phyloP scores from a whole-genome alignment of 2,797 vertebrate species.

The Chelmon rostratus region DNA sequence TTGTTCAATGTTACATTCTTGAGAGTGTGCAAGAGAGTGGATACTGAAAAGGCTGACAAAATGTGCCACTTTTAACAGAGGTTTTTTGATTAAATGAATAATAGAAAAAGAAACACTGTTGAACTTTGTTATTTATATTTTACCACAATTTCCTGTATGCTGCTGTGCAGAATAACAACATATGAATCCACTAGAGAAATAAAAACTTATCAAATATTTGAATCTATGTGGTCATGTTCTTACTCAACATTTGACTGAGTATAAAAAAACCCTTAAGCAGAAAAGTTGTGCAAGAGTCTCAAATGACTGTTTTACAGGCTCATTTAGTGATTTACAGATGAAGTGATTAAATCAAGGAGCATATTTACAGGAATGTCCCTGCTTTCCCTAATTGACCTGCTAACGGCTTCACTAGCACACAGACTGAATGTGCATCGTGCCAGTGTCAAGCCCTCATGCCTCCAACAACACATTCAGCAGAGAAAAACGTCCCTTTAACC shows the following conservation, averaged over 20 bases:
- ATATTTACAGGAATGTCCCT: slow-evolving; percentile 22
- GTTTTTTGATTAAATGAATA: slow-evolving; percentile 87
- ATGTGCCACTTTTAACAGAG: slow-evolving; percentile 87
- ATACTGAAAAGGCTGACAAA: slow-evolving; percentile 75
- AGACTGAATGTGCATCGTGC: slow-evolving; percentile 13
- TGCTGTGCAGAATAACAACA: slow-evolving; percentile 88
- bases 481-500: slow-evolving; percentile 48
- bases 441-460: slow-evolving; percentile 3
- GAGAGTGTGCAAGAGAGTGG: slow-evolving; percentile 77
- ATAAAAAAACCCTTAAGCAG: background rate
- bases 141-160: slow-evolving; percentile 88
- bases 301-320: slow-evolving; percentile 13
- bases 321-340: slow-evolving; percentile 22
- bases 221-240: slow-evolving; percentile 68
- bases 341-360: slow-evolving; percentile 43
- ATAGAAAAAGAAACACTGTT: slow-evolving; percentile 87
- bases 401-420: slow-evolving; percentile 19
- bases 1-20: slow-evolving; percentile 85
- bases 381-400: slow-evolving; percentile 17
- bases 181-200: slow-evolving; percentile 88
- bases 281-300: slow-evolving; percentile 18
- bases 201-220: slow-evolving; percentile 86
- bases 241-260: slow-evolving; percentile 29
- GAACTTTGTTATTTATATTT: slow-evolving; percentile 91
- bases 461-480: background rate